Conservation (phyloP, 2,888 invertebrate species). For the Harpagoxenus sublaevis region DNA sequence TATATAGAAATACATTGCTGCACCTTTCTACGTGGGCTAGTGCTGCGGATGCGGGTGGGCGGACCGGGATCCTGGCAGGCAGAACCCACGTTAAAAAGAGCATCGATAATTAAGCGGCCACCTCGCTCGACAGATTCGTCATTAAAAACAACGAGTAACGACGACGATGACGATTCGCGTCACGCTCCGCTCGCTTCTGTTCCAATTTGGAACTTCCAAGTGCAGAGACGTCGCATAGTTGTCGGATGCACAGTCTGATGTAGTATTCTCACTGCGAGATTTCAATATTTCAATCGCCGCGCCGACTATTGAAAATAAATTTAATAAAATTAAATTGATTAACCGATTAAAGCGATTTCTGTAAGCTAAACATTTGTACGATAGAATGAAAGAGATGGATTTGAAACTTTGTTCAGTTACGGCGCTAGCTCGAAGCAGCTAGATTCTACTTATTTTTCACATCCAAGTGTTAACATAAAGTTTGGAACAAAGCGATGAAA, state of each 20-base stretch:
- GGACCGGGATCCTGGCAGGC: conserved; percentile 78
- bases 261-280: not conserved
- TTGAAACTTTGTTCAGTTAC: not conserved
- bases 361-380: not conserved
- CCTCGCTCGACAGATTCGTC: conserved; percentile 59
- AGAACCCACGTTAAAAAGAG: conserved; percentile 71
- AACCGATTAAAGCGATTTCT: not conserved
- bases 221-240: no score
- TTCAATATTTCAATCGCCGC: not conserved
- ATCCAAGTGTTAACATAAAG: not conserved
- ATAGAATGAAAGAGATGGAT: not conserved
- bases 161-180: not conserved
- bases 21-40: conserved; percentile 76
- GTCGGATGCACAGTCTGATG: no score
- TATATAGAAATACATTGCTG: conserved; percentile 55
- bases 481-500: not conserved
- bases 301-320: no score
- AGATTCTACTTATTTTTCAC: not conserved
- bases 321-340: no score
- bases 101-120: conserved; percentile 75
- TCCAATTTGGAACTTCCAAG: not conserved
- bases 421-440: not conserved
- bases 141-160: conserved; percentile 44
- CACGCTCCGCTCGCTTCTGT: conserved; percentile 1
- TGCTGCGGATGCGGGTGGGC: conserved; percentile 82